Evolutionary conservation across 2,888 invertebrate species (phyloP).

Genomic region (Pristionchus japonicus): DNA sequence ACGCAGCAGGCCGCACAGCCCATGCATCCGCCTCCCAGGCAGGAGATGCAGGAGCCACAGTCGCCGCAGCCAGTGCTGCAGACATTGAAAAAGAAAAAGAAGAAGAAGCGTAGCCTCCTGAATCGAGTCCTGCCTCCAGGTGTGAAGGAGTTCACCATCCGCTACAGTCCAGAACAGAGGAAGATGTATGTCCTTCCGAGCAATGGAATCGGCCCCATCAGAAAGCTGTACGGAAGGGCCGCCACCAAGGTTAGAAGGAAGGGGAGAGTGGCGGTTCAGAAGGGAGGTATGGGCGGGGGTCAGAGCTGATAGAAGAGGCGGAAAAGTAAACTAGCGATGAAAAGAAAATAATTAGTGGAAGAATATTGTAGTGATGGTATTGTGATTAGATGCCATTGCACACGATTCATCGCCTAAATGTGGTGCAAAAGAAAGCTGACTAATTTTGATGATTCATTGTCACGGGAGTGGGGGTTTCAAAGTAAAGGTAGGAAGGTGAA

Average conservation of each 20-base stretch:
- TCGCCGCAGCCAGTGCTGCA: too few relatives aligned
- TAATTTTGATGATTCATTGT: too few relatives aligned
- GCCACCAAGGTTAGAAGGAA: neutral
- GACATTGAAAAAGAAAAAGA: too few relatives aligned
- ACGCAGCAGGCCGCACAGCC: neutral
- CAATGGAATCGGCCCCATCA: neutral
- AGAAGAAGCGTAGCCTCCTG: neutral
- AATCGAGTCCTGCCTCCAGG: too few relatives aligned
- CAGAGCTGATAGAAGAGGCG: neutral
- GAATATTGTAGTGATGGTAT: too few relatives aligned
- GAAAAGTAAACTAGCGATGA: neutral
- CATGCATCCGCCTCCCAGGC: too few relatives aligned
- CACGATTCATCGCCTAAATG: too few relatives aligned
- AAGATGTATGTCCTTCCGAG: neutral
- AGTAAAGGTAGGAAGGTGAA: too few relatives aligned
- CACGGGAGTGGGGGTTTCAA: too few relatives aligned
- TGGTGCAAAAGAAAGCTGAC: too few relatives aligned
- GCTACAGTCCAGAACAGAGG: neutral
- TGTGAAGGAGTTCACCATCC: neutral
- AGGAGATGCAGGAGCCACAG: neutral
- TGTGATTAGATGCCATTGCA: too few relatives aligned
- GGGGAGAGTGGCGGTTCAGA: neutral
- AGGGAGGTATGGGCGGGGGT: neutral
- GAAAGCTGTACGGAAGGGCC: neutral
- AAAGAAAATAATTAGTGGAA: too few relatives aligned